Evolutionary conservation across 1,140 invertebrate genomes (phyloP), one percentile per base, ranked within the genome.

Genomic region (Ceratina calcarata): DNA sequence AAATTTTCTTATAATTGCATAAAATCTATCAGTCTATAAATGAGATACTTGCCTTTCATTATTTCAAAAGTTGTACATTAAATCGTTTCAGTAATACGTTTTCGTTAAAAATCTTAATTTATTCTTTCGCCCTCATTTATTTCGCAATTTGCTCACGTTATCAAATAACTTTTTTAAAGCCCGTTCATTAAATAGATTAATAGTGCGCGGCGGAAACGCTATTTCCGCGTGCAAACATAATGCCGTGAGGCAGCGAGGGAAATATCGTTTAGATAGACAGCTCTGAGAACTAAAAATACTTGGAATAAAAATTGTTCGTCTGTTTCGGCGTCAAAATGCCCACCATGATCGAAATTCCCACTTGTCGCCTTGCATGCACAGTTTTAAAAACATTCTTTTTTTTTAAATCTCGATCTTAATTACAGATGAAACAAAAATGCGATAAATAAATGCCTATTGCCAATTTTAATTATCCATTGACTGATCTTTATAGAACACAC

Each of bases 401-500:
- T 66, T 16, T 49, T 8, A 15, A 24, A 27, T 32, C 10, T 13
- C 3, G 51, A 22, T 60, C 24, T 60, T 22, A 58, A 57, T 57
- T 70, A 55, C n/a, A 18, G 16, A 32, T 6, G 24, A 15, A 32
- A 70, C 10, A n/a, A 32, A 69, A 32, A 70, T 8, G 15, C 24
- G 12, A 67, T 51, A 22, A 66, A 22, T 13, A 22, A 67, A 67
- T 13, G 32, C n/a, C 37, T n/a, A 66, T 20, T 15, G 45, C 0
- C 65, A 22, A 22, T 67, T 67, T 67, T 51, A 67, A 67, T 67
- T 67, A 67, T 66, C 32, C 64, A 51, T 12, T 67, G 20, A 67
- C 49, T 67, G 37, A 8, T 12, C 45, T 15, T 51, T 51, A 51
- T 24, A 22, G 10, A 67, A 51, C 15, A 22, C 65, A 10, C 22